Percentiles rank a stretch among this genome's conserved stretches.
These are phyloP conservation scores for Rhinoraja longicauda DNA, from an alignment of 2,797 vertebrate species.

Conservation along the genomic window DNA sequence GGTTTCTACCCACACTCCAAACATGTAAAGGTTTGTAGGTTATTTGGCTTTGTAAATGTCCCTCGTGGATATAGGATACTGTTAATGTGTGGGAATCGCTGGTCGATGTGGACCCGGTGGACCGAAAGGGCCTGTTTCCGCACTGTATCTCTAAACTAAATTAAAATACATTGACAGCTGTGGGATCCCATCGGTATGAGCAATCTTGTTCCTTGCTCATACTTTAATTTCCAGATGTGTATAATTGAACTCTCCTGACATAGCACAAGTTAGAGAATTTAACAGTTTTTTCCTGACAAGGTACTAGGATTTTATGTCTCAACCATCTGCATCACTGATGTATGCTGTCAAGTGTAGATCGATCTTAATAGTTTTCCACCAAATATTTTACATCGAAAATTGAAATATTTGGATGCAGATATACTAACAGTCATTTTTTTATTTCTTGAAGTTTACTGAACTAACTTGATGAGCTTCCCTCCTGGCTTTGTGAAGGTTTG, in stretches of 20 bases:
- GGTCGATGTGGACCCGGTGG: too few species aligned
- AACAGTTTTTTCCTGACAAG: neutral
- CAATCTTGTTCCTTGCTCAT: neutral
- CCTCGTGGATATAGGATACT: too few species aligned
- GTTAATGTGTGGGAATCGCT: too few species aligned
- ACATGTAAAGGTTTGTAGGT: too few species aligned
- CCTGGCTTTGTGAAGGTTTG: too few species aligned
- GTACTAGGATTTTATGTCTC: neutral
- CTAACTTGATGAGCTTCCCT: neutral
- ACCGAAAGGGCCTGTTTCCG: too few species aligned
- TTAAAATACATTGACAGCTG: neutral
- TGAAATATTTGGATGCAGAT: neutral
- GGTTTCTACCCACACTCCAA: too few species aligned
- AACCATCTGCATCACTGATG: neutral
- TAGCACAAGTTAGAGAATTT: neutral
- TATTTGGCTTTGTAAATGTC: too few species aligned
- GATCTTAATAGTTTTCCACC: neutral
- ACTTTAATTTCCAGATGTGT: neutral
- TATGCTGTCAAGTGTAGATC: neutral
- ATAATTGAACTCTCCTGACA: neutral
- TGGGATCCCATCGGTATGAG: neutral
- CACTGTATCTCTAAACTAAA: too few species aligned
- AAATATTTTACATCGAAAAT: neutral
- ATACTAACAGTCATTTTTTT: neutral
- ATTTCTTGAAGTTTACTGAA: neutral